Evolutionary conservation across 2,888 invertebrate genomes (phyloP), one percentile per base, ranked within the genome.

Genomic region (Pycnomerus fuliginosus): DNA sequence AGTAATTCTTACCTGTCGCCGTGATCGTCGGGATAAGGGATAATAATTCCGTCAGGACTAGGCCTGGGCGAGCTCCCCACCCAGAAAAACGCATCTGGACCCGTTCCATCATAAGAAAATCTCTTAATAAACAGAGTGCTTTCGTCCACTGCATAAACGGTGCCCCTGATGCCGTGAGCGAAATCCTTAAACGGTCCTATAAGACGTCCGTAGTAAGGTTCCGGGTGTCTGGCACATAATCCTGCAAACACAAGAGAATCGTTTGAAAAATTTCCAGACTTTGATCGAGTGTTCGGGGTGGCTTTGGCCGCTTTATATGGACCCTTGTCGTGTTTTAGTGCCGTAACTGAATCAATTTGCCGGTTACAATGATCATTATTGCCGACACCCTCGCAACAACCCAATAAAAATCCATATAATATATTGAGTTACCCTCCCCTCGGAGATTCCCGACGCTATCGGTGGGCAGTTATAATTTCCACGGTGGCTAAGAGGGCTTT

Each of bases 21-120:
- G 68, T 87, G 88, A 62, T 89, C 85, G 64, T 91, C 90, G 16
- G 91, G 91, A 69, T 89, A 91, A 12, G 92, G 90, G 64, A 93
- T 86, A 47, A 90, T 82, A 48, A 80, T 84, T 44, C 92, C 93
- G 35, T 87, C 85, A 12, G 90, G 90, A 55, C 84, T 84, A 1
- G 91, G 91, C 51, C 85, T 79, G 1, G 83, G 78, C 2, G 85
- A 83, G 62, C 87, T 88, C 8, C 92, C 92, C 44, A 90, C 87
- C 92, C 91, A 93, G 77, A 93, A 93, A 74, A 84, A 90, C 1
- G 91, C 90, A 67, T 88, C 90, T 47, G 91, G 90, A 4, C 87
- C 91, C 3, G 84, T 85, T 25, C 93, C 93, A 64, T 92, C 92
- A 68, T 93, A 94, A 28, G 83, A 84, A 72, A 94, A 93, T 25